phyloP scores from a whole-genome alignment of 2,113 vertebrate species.

The Hippocampus barbouri region DNA sequence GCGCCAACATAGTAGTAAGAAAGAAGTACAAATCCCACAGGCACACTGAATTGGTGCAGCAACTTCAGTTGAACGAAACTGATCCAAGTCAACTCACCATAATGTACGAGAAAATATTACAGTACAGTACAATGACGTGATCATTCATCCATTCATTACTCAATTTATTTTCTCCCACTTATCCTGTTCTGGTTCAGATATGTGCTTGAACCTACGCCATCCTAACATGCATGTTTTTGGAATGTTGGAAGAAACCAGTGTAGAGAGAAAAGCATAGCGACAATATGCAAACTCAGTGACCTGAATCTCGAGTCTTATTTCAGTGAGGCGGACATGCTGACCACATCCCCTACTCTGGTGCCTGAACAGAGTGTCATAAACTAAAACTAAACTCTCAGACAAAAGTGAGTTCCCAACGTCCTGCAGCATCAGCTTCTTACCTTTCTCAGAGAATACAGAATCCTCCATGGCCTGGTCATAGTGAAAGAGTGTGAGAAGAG shows the following conservation, averaged over 20 bases:
- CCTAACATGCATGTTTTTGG: too few relatives aligned
- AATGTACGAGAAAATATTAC: not conserved
- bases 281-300: too few relatives aligned
- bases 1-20: not conserved
- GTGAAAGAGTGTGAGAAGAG: constrained; percentile 14
- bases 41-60: not conserved
- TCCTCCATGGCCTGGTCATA: constrained; percentile 44
- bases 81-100: not conserved
- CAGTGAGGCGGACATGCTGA: not conserved
- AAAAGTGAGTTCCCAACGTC: not conserved
- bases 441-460: constrained; percentile 54
- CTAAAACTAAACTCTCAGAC: constrained; percentile 2
- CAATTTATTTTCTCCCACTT: not conserved
- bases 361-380: not conserved
- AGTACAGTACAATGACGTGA: not conserved
- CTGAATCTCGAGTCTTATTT: not conserved
- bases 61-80: not conserved
- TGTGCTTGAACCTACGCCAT: too few relatives aligned
- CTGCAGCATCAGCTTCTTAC: constrained; percentile 31
- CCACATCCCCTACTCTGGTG: too few relatives aligned
- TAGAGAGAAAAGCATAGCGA: too few relatives aligned
- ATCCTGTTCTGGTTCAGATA: too few relatives aligned
- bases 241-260: too few relatives aligned
- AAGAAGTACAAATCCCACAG: not conserved
- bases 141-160: not conserved